Base-by-base conservation (phyloP, 2,888 invertebrate species). In the Epsilonema sp. region DNA sequence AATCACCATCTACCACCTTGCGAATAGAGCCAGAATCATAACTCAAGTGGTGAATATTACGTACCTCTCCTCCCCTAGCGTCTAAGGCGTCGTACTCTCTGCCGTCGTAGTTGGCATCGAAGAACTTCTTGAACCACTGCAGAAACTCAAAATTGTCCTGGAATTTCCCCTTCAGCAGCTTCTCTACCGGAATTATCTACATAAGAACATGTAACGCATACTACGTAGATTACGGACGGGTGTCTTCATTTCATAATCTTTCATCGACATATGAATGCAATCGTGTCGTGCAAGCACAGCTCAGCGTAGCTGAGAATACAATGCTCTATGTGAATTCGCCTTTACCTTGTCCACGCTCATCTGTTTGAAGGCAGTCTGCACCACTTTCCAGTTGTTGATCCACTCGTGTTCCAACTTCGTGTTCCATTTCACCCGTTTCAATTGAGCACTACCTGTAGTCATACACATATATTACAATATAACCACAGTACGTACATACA, bases 51-150 rank as follows among this genome's bases (percentile, higher is more conserved):
- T n/a, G n/a, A n/a, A n/a, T n/a, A n/a, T n/a, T n/a, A n/a, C n/a
- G n/a, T 47, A 49, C 49, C 52, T 60, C 73, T 57, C 84, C 82
- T 55, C 81, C 81, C 50, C 94, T 78, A 48, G 83, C 83, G 55
- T 82, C 82, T 55, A 81, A 72, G 46, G 89, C 84, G 67, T 92
- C 85, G 71, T 97, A 99, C 58, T 87, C 87, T 62, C 82, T 79
- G 56, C 90, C 92, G 69, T 90, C 89, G 73, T 92, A 97, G 75
- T 99, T 99, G 58, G 94, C 92, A 74, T 99, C 97, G 72, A 94
- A 99, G 75, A 99, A 94, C 71, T 92, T 92, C 78, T 97, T 97
- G 76, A 99, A 97, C 97, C 97, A 97, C 76, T 99, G 97, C 62
- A 97, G 80, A 75, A 97, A 97, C 74, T 97, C 97, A 77, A 97